Percentiles rank a stretch among this genome's conserved stretches.
These are phyloP conservation scores for Cuculus canorus DNA, from an alignment of 2,797 vertebrate genomes.

Conservation along the genomic window DNA sequence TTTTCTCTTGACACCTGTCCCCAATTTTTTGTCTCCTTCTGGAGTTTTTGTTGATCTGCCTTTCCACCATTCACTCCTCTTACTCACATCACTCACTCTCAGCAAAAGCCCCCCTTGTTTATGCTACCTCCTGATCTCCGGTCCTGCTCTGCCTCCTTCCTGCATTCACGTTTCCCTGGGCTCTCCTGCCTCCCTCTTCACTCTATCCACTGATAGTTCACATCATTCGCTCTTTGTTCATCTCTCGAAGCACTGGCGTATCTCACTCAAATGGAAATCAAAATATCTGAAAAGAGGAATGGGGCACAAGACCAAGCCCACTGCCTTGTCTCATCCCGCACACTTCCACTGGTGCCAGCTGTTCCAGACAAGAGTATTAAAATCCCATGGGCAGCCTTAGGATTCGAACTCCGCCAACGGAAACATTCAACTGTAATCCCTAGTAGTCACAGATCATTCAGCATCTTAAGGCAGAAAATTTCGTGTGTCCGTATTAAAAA, in stretches of 20 bases:
- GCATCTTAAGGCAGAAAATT: slow-evolving; percentile 51
- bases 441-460: slow-evolving; percentile 50
- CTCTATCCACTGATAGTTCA: background rate
- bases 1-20: background rate
- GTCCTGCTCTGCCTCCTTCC: background rate
- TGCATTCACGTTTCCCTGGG: background rate
- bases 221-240: background rate
- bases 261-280: slow-evolving; percentile 6
- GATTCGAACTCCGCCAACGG: slow-evolving; percentile 35
- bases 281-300: slow-evolving; percentile 13
- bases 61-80: background rate
- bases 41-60: background rate
- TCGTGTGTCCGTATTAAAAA: slow-evolving; percentile 50
- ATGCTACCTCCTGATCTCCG: background rate
- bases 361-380: slow-evolving; percentile 42
- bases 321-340: slow-evolving; percentile 1
- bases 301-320: background rate
- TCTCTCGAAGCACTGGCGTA: background rate
- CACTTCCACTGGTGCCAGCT: slow-evolving; percentile 39
- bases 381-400: slow-evolving; percentile 33
- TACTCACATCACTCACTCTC: background rate
- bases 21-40: background rate
- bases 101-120: background rate
- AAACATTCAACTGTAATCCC: slow-evolving; percentile 42
- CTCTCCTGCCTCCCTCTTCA: background rate